Percentiles rank a stretch among this genome's conserved stretches.
These are phyloP conservation scores for Epistrophe grossulariae DNA, from an alignment of 2,888 invertebrate species.

Conservation along the genomic window DNA sequence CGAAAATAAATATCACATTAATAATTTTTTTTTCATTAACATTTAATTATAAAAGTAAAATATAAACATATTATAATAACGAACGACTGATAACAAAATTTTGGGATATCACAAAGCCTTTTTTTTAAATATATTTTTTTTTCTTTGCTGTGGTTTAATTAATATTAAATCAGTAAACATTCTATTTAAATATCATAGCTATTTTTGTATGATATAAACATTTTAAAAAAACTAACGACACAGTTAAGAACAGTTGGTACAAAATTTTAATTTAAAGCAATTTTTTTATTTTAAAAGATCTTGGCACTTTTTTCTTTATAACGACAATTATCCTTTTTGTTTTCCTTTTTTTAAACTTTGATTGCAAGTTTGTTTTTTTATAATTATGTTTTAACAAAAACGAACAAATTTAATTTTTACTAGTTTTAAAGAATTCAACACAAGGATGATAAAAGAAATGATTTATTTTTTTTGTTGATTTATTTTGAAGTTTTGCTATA, in stretches of 20 bases:
- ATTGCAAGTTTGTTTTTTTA: conserved; percentile 7
- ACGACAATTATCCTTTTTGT: conserved; percentile 35
- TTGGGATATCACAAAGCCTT: conserved; percentile 82
- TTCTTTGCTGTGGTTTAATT: conserved; percentile 14
- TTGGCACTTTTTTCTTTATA: conserved; percentile 61
- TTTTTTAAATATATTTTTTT: conserved; percentile 20
- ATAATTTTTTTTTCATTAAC: conserved; percentile 76
- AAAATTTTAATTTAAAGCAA: conserved; percentile 36
- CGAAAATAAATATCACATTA: conserved; percentile 81
- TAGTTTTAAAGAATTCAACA: neutral
- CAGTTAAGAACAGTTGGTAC: conserved; percentile 43
- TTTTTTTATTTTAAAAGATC: conserved; percentile 53
- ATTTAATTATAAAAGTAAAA: conserved; percentile 69
- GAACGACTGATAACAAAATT: conserved; percentile 78
- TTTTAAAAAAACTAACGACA: conserved; percentile 47
- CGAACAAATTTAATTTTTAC: no score
- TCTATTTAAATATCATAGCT: neutral
- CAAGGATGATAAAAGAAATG: neutral
- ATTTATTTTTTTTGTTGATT: conserved; percentile 22
- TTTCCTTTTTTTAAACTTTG: conserved; percentile 46
- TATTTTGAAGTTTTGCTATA: conserved; percentile 36
- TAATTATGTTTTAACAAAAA: neutral
- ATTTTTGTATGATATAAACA: neutral
- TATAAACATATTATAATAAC: conserved; percentile 76
- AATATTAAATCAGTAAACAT: neutral